Percentiles rank a stretch among this genome's conserved stretches.
Conservation (phyloP, 2,797 vertebrate species). For the Gymnothorax javanicus region DNA sequence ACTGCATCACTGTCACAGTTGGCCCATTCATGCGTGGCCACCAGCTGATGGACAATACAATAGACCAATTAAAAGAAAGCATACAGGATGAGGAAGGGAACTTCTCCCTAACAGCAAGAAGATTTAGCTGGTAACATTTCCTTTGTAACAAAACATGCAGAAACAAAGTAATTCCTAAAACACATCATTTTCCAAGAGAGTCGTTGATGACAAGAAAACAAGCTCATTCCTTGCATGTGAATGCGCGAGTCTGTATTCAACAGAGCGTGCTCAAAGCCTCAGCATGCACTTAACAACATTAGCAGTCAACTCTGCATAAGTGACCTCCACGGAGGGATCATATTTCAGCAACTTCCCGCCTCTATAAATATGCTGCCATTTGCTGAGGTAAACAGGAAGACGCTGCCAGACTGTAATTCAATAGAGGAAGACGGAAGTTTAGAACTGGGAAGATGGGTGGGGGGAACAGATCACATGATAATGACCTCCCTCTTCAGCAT, state of each 20-base stretch:
- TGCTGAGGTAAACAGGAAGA: constrained; percentile 68
- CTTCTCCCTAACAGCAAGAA: neutral
- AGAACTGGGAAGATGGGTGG: constrained; percentile 23
- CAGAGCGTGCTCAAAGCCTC: constrained; percentile 24
- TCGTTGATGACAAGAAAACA: neutral
- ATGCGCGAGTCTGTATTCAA: constrained; percentile 2
- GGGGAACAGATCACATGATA: neutral
- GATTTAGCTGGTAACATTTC: neutral
- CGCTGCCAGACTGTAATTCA: constrained; percentile 47
- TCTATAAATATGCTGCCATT: constrained; percentile 45
- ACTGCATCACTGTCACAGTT: constrained; percentile 8
- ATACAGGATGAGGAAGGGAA: neutral
- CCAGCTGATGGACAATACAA: neutral
- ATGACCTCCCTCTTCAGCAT: constrained; percentile 9
- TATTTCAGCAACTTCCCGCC: constrained; percentile 46
- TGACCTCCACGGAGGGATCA: constrained; percentile 34
- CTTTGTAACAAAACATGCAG: neutral
- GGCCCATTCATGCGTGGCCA: neutral
- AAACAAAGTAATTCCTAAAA: neutral
- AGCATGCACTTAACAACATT: constrained; percentile 9
- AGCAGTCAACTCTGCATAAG: constrained; percentile 40
- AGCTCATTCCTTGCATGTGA: neutral
- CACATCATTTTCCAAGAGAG: neutral
- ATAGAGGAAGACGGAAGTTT: constrained; percentile 56
- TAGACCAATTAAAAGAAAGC: neutral